These are phyloP conservation scores for Drosophila fuyamai DNA, from an alignment of 1,140 invertebrate genomes.

Conservation along the genomic window DNA sequence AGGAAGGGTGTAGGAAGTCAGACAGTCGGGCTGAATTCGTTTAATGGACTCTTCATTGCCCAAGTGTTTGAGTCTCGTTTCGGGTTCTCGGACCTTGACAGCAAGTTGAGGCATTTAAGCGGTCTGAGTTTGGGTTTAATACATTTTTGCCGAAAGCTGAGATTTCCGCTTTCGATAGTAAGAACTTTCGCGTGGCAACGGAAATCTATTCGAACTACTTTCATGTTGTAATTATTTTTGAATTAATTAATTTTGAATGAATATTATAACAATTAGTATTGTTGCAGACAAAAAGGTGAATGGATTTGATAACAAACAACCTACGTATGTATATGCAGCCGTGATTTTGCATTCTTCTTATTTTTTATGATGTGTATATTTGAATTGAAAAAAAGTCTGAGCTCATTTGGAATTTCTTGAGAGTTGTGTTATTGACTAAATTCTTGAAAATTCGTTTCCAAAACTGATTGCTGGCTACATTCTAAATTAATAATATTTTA, in stretches of 20 bases:
- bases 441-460: background rate
- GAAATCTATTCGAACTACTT: too few relatives aligned
- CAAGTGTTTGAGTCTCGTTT: conserved; percentile 19
- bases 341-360: background rate
- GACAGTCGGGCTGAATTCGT: conserved; percentile 6
- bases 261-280: too few relatives aligned
- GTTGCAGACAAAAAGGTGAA: too few relatives aligned
- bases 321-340: background rate
- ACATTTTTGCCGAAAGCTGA: background rate
- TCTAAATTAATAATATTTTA: too few relatives aligned
- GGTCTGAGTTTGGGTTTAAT: background rate
- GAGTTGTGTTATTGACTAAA: background rate
- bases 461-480: background rate
- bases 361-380: background rate
- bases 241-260: too few relatives aligned
- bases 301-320: conserved; percentile 1
- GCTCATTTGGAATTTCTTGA: background rate
- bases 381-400: background rate
- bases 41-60: conserved; percentile 20
- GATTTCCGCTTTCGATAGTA: conserved; percentile 1
- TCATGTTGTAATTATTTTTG: too few relatives aligned
- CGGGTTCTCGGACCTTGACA: conserved; percentile 22
- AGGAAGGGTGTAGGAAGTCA: conserved; percentile 18
- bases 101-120: conserved; percentile 29
- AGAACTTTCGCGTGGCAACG: too few relatives aligned